phyloP scores from a whole-genome alignment of 2,113 vertebrate species.

The Camelus dromedarius region DNA sequence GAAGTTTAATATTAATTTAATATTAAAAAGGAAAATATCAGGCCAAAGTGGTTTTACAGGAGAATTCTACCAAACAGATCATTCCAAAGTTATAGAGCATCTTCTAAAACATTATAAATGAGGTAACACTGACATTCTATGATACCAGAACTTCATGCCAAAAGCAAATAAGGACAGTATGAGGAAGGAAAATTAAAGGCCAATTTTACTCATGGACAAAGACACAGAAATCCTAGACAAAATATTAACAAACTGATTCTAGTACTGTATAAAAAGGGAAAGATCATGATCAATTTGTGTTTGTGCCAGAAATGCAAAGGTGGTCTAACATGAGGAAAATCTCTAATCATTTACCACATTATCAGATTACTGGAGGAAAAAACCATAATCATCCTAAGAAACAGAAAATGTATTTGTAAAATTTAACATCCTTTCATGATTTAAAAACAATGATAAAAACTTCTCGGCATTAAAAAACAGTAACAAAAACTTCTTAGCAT shows the following conservation, averaged over 20 bases:
- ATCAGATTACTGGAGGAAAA: slow-evolving; percentile 10
- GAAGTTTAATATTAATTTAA: slow-evolving; percentile 43
- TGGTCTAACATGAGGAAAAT: slow-evolving; percentile 40
- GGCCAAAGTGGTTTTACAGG: slow-evolving; percentile 48
- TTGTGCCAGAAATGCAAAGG: slow-evolving; percentile 50
- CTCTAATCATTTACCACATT: slow-evolving; percentile 40
- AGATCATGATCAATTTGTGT: slow-evolving; percentile 32
- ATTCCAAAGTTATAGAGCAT: slow-evolving; percentile 12
- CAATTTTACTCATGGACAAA: slow-evolving; percentile 47
- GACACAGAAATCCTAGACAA: slow-evolving; percentile 44
- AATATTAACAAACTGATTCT: slow-evolving; percentile 39
- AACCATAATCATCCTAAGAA: slow-evolving; percentile 4
- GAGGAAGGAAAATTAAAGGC: slow-evolving; percentile 55
- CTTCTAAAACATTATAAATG: slow-evolving; percentile 56
- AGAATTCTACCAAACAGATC: slow-evolving; percentile 31
- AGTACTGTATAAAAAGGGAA: slow-evolving; percentile 44
- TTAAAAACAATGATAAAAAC: slow-evolving; percentile 58
- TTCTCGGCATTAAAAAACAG: background rate
- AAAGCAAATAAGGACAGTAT: slow-evolving; percentile 34
- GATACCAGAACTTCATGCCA: slow-evolving; percentile 26
- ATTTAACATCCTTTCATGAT: slow-evolving; percentile 16
- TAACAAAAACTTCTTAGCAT: slow-evolving; percentile 39
- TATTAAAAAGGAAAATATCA: slow-evolving; percentile 43
- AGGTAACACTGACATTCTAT: slow-evolving; percentile 37
- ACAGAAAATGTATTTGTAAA: slow-evolving; percentile 48